These are phyloP conservation scores for Lagopus muta DNA, from an alignment of 2,113 vertebrate species.

Conservation along the genomic window DNA sequence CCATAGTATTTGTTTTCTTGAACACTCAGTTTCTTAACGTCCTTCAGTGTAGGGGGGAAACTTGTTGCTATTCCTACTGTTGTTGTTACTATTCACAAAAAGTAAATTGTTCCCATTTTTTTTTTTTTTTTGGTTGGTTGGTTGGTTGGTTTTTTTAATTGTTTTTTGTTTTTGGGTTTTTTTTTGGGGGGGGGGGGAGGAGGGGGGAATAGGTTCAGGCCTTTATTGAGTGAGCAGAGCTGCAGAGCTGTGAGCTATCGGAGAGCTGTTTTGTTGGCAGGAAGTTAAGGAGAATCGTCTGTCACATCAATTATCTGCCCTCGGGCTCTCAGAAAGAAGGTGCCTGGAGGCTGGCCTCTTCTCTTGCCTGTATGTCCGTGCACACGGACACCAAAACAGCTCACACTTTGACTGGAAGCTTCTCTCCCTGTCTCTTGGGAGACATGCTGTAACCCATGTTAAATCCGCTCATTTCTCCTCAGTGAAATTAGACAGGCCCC, in stretches of 20 bases:
- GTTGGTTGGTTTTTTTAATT: not conserved
- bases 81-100: slow-evolving; percentile 11
- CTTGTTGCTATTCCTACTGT: not conserved
- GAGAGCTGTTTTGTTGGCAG: slow-evolving; percentile 56
- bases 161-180: not conserved
- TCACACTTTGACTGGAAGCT: slow-evolving; percentile 47
- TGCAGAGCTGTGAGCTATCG: slow-evolving; percentile 38
- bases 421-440: slow-evolving; percentile 44
- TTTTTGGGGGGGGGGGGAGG: not conserved
- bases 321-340: slow-evolving; percentile 57
- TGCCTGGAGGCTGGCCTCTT: slow-evolving; percentile 42
- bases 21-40: not conserved
- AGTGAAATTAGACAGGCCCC: slow-evolving; percentile 61
- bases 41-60: not conserved
- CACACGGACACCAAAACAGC: slow-evolving; percentile 53
- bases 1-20: not conserved
- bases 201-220: not conserved
- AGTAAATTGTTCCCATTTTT: slow-evolving; percentile 35
- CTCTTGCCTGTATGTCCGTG: slow-evolving; percentile 41
- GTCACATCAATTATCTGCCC: slow-evolving; percentile 74
- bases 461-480: slow-evolving; percentile 65
- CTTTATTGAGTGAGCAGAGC: slow-evolving; percentile 37
- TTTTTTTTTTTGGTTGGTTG: too few species aligned
- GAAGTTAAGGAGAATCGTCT: slow-evolving; percentile 55
- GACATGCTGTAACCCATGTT: slow-evolving; percentile 53